Evolutionary conservation across 2,888 invertebrate genomes (phyloP), one percentile per base, ranked within the genome.

Genomic region (Sinotaia quadrata): DNA sequence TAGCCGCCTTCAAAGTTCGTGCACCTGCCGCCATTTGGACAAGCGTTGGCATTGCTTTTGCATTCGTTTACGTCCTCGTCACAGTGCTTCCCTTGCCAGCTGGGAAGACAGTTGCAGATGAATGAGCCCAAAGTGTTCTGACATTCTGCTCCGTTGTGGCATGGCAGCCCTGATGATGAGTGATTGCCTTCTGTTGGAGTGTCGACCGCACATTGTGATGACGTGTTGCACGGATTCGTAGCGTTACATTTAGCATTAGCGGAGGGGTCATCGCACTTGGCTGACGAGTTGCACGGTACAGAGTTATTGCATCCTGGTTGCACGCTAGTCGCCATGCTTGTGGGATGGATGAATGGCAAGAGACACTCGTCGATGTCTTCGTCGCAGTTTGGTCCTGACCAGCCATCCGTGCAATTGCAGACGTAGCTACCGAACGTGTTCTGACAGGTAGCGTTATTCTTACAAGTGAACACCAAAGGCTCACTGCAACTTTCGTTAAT

Each of bases 141-240:
- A 12, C 56, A 56, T 24, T 34, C 60, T 21, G 49, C 73, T 4
- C 62, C 62, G 52, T 74, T 69, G 34, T 49, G 29, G 37, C 74
- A 76, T 12, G 70, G 61, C 18, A 4, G 12, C 21, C 36, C 21
- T 34, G 12, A 4, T 7, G 7, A 7, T 47, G 47, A 8, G 24
- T 8, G 8, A 5, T 4, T 47, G 4, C 4, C 15, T 47, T 47
- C 21, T 5, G n/a, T 21, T 7, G 15, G 47, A 47, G 33, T 21
- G 4, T 21, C 7, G 29, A 5, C 7, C 29, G n/a, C 34, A 18
- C 5, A 34, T 12, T 56, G 10, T 56, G 34, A 18, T n/a, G 33
- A 29, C 18, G 56, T n/a, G 12, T n/a, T 56, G 15, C 33, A 34
- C 10, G 12, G 18, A 10, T 0, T n/a, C 1, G 2, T n/a, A 34